These are phyloP conservation scores for Eulemur mongoz DNA, from an alignment of 2,797 vertebrate genomes.

Conservation along the genomic window DNA sequence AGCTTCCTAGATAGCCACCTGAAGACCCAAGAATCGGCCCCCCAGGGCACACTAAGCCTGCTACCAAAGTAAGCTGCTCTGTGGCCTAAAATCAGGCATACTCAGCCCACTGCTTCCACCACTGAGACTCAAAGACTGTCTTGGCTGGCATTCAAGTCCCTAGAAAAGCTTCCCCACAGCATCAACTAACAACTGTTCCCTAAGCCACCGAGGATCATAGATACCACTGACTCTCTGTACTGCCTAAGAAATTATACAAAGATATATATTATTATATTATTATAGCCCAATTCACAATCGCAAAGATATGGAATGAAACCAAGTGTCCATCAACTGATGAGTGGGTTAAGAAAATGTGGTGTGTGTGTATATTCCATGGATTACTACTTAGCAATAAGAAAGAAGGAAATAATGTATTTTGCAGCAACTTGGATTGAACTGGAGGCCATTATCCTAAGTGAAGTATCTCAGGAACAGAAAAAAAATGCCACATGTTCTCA, in stretches of 20 bases:
- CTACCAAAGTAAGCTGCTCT: not conserved
- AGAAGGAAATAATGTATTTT: not conserved
- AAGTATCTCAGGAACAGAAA: not conserved
- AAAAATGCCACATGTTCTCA: not conserved
- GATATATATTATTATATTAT: not conserved
- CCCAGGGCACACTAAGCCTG: not conserved
- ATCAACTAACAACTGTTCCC: not conserved
- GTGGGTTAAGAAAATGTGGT: not conserved
- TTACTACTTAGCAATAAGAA: not conserved
- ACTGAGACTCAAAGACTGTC: not conserved
- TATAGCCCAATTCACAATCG: not conserved
- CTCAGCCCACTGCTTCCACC: not conserved
- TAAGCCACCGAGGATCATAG: not conserved
- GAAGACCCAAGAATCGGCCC: not conserved
- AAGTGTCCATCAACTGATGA: not conserved
- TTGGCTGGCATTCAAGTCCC: not conserved
- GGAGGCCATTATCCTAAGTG: not conserved
- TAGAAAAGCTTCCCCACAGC: not conserved
- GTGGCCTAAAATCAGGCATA: not conserved
- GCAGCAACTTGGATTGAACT: not conserved
- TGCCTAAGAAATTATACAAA: not conserved
- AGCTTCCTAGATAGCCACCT: not conserved
- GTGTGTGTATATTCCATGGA: not conserved
- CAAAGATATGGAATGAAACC: not conserved
- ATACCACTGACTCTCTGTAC: not conserved